Evolutionary conservation across 2,888 invertebrate species (phyloP).

Genomic region (Electrophaes corylata): DNA sequence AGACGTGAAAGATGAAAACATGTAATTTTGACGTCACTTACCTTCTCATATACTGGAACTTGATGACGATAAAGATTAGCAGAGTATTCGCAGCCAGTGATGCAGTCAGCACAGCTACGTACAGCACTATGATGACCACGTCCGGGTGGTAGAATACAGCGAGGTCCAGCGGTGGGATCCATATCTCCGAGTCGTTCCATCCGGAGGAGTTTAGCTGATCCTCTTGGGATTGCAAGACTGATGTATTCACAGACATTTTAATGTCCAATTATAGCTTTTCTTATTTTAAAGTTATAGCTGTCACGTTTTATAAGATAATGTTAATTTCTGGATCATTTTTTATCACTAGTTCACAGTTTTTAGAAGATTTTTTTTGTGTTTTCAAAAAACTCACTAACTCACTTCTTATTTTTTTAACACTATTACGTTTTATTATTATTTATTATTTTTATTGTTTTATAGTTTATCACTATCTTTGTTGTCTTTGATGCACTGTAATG

Average conservation of each 20-base stretch:
- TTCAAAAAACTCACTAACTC: background rate
- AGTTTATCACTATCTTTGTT: too few relatives aligned
- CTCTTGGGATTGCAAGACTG: conserved; percentile 3
- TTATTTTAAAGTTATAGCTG: background rate
- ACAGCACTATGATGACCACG: conserved; percentile 84
- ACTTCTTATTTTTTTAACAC: background rate
- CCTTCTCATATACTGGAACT: conserved; percentile 90
- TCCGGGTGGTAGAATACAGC: conserved; percentile 74
- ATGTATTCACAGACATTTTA: conserved; percentile 20
- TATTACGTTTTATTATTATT: background rate
- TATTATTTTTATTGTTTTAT: background rate
- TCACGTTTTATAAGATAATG: background rate
- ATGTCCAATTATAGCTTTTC: background rate
- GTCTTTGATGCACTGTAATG: too few relatives aligned
- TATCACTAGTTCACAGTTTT: background rate
- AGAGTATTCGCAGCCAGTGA: conserved; percentile 87
- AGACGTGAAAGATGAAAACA: background rate
- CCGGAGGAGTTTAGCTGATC: conserved; percentile 35
- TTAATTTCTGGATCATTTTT: background rate
- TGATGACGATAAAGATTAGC: conserved; percentile 88
- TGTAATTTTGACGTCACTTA: conserved; percentile 60
- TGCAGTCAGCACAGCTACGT: conserved; percentile 86
- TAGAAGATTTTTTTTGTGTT: background rate
- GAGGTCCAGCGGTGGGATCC: conserved; percentile 57
- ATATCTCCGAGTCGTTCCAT: conserved; percentile 41